Percentiles rank a stretch among this genome's conserved stretches.
phyloP scores from a whole-genome alignment of 2,888 invertebrate genomes.

The Luffia ferchaultella region DNA sequence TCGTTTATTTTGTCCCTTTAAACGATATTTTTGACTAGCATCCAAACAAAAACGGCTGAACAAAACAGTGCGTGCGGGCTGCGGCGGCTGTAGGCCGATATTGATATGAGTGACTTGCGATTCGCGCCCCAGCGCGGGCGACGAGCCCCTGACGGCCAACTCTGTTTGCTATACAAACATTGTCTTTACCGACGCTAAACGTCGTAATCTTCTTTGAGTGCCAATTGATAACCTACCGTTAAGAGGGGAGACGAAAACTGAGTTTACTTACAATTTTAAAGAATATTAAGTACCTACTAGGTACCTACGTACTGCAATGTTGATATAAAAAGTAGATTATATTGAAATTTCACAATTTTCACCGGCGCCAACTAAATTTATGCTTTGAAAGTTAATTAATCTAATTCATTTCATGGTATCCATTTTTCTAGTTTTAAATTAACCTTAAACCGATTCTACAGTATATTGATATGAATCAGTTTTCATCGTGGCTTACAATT shows the following conservation, averaged over 20 bases:
- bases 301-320: too few relatives aligned
- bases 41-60: conserved; percentile 48
- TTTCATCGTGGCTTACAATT: too few relatives aligned
- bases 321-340: too few relatives aligned
- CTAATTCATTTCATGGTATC: too few relatives aligned
- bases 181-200: conserved; percentile 47
- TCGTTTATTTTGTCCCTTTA: background rate
- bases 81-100: conserved; percentile 38
- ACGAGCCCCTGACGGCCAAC: conserved; percentile 6
- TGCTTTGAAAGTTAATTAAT: too few relatives aligned
- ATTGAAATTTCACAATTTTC: too few relatives aligned
- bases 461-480: too few relatives aligned
- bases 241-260: background rate
- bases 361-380: too few relatives aligned
- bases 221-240: conserved; percentile 1
- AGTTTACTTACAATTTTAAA: too few relatives aligned
- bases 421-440: too few relatives aligned
- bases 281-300: too few relatives aligned
- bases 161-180: conserved; percentile 47
- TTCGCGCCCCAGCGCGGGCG: conserved; percentile 34
- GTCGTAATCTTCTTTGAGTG: conserved; percentile 22
- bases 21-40: conserved; percentile 6
- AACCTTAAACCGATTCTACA: too few relatives aligned
- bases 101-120: conserved; percentile 66
- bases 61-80: conserved; percentile 29